These are phyloP conservation scores for Heliconius himera DNA, from an alignment of 1,140 invertebrate genomes.

Conservation along the genomic window DNA sequence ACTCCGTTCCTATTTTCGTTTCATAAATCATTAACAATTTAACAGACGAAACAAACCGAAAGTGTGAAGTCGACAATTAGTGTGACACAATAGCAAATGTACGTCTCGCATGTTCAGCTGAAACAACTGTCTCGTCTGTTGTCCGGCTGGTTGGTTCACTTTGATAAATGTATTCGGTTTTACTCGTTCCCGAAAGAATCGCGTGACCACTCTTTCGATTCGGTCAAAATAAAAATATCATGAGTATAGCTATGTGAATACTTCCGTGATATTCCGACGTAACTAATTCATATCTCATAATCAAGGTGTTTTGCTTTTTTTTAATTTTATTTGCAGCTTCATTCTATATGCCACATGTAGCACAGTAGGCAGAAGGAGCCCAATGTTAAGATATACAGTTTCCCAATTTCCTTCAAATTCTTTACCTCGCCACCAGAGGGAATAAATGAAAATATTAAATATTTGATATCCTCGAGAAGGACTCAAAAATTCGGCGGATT, in stretches of 20 bases:
- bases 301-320: too few relatives aligned
- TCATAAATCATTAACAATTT: slow-evolving; percentile 23
- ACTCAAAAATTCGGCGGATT: too few relatives aligned
- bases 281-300: slow-evolving; percentile 21
- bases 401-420: too few relatives aligned
- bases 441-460: too few relatives aligned
- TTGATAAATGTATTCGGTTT: slow-evolving; percentile 35
- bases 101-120: slow-evolving; percentile 36
- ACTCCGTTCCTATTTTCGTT: too few relatives aligned
- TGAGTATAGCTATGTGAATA: slow-evolving; percentile 24
- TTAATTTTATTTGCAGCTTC: too few relatives aligned
- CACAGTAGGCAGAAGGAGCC: too few relatives aligned
- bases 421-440: too few relatives aligned
- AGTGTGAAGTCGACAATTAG: slow-evolving; percentile 28
- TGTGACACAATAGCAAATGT: slow-evolving; percentile 37
- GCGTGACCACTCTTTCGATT: slow-evolving; percentile 39
- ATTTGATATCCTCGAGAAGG: too few relatives aligned
- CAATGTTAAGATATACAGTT: too few relatives aligned
- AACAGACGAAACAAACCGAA: slow-evolving; percentile 29
- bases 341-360: too few relatives aligned
- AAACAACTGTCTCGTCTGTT: slow-evolving; percentile 14
- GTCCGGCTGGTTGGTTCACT: background rate
- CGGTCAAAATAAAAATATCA: slow-evolving; percentile 44
- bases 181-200: slow-evolving; percentile 36
- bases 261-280: slow-evolving; percentile 32